Evolutionary conservation across 2,888 invertebrate genomes (phyloP).

Genomic region (Leucoptera coffeella): DNA sequence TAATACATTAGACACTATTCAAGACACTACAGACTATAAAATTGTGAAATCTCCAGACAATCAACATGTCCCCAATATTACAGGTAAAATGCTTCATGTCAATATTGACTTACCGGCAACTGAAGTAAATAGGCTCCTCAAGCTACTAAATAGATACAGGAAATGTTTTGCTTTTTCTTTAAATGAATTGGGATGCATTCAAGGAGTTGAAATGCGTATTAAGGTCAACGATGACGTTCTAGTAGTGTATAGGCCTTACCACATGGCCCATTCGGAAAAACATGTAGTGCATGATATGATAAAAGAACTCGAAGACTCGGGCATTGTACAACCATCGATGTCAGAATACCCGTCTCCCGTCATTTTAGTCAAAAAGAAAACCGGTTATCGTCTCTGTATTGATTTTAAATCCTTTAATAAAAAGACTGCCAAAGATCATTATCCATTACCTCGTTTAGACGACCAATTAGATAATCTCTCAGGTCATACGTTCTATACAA

Average conservation of each 20-base stretch:
- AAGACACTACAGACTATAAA: too few species aligned
- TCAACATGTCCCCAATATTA: too few species aligned
- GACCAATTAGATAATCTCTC: slow-evolving; percentile 9
- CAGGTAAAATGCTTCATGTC: too few species aligned
- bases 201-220: slow-evolving; percentile 2
- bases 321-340: slow-evolving; percentile 1
- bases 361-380: slow-evolving; percentile 1
- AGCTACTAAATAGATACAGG: too few species aligned
- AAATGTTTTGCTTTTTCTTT: slow-evolving; percentile 4
- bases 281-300: slow-evolving; percentile 3
- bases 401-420: slow-evolving; percentile 5
- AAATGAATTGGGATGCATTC: slow-evolving; percentile 4
- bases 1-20: too few species aligned
- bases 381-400: not conserved
- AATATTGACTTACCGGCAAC: too few species aligned
- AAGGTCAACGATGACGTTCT: slow-evolving; percentile 1
- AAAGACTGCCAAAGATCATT: slow-evolving; percentile 1
- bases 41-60: too few species aligned
- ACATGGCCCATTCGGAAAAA: slow-evolving; percentile 3
- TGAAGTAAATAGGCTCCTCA: too few species aligned
- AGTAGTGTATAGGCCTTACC: slow-evolving; percentile 3
- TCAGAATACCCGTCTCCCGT: not conserved
- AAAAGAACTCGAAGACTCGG: slow-evolving; percentile 3
- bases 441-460: slow-evolving; percentile 1
- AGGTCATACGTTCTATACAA: slow-evolving; percentile 9